Conservation (phyloP, 2,797 vertebrate species). For the Syncerus caffer region DNA sequence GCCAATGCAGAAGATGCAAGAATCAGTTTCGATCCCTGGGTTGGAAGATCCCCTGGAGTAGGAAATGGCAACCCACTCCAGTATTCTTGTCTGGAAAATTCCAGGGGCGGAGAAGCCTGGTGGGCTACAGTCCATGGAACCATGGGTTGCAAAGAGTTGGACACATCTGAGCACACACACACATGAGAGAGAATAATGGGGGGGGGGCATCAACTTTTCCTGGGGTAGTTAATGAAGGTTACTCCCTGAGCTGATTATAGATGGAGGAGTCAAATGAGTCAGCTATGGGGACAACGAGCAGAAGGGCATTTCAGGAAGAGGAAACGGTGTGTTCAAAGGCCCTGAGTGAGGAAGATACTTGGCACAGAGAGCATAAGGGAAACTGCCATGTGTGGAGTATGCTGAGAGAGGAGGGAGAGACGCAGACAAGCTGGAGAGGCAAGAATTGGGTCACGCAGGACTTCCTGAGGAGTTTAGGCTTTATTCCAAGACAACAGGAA, state of each 20-base stretch:
- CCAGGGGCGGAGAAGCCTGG: neutral
- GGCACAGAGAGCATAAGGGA: neutral
- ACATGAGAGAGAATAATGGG: neutral
- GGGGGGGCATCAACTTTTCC: neutral
- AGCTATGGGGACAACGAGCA: neutral
- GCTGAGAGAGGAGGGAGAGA: neutral
- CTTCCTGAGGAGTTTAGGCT: neutral
- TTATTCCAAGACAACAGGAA: neutral
- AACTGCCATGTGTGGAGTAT: neutral
- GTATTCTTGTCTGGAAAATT: neutral
- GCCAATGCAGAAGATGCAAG: neutral
- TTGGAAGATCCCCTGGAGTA: neutral
- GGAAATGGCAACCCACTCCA: neutral
- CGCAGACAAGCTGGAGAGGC: slow-evolving; percentile 63
- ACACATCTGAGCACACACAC: neutral
- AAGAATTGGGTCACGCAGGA: too few species aligned
- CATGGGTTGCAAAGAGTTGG: neutral
- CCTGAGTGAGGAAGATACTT: neutral
- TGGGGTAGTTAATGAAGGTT: neutral
- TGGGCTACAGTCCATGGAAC: neutral
- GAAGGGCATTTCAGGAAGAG: neutral
- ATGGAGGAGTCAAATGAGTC: neutral
- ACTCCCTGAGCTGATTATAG: neutral
- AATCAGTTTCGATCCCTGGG: neutral
- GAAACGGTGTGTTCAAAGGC: neutral